Base-by-base conservation (phyloP, 2,797 vertebrate species). In the Mormyrus hasselquistii region DNA sequence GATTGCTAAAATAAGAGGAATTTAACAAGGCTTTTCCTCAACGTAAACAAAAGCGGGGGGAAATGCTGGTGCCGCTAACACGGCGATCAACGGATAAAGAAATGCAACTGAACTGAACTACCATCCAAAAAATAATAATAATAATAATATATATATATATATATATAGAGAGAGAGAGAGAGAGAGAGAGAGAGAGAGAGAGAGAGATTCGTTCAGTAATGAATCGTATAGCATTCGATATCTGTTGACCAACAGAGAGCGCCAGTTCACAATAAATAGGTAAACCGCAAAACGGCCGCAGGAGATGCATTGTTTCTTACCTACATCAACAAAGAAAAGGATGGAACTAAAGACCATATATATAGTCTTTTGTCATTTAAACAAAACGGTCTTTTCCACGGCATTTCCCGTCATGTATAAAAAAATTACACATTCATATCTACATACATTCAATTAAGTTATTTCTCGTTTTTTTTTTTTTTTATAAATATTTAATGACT, bases 191-290 rank as follows among this genome's bases (percentile, higher is more conserved):
- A 53, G 14, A 53, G 0, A 55, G 50, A 52, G 10, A 52, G 52
- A 53, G 1, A 55, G 14, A 19, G 53, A 19, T 19, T 25, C 0
- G 22, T 73, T 38, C 19, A 38, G 14, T 38, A 3, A 41, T 22
- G 2, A 29, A 69, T 69, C 62, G 22, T 69, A 69, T 49, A 83
- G 38, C 7, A 49, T 2, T 10, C 6, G 16, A 47, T 19, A 16
- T 52, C 47, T 53, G 16, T 53, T 88, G 88, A 52, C 73, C 88
- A 88, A 57, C 76, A 88, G 88, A 83, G 34, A 38, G 52, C 50
- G 34, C 88, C 73, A 83, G 29, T 59, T 88, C 73, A 83, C 88
- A 87, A 62, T 52, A 52, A 87, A 44, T 38, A n/a, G 86, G 34
- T 25, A 50, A 86, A 38, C 7, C 19, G 22, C 52, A 86, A 38